Base-by-base conservation (phyloP, 2,113 vertebrate species). In the Turnix velox region DNA sequence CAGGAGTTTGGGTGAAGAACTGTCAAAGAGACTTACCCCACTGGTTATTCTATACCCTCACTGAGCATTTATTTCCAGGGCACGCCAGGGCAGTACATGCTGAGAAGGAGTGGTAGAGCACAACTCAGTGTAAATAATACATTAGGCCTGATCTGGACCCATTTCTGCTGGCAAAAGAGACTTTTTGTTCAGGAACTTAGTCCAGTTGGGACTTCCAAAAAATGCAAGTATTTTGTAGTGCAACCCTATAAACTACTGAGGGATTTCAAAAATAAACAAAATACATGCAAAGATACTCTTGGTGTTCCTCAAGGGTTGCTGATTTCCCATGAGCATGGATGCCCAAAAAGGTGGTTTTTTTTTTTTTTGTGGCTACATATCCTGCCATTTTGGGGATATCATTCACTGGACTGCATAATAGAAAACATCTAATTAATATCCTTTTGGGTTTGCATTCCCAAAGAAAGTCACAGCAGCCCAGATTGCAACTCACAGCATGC, bases 1-100 rank as follows among this genome's bases (percentile, higher is more conserved):
- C 49, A 69, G 71, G 55, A 79, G 39, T 87, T 62, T 55, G 63
- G 46, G 51, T 55, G 37, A 92, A 82, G 69, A n/a, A 52, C 59
- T 83, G 67, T 62, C 2, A 14, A 79, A 75, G 71, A 0, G 3
- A 51, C 74, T 79, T 85, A 82, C n/a, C 77, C 74, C 8, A 8
- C 42, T 24, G 30, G 91, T 84, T 91, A 77, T 59, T 87, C 87
- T 92, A 73, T 92, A 94, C 84, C 84, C 87, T 94, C 87, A 19
- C n/a, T 31, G 92, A 88, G 84, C 72, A 74, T 94, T 92, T 83
- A 85, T 94, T 92, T 94, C 84, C 87, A 77, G 92, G 94, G 84
- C 89, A 85, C 83, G 82, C 57, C 57, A 81, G 82, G 75, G 87
- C 52, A 84, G 48, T 61, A 75, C 63, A 87, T 65, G 77, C 79